Evolutionary conservation across 2,113 vertebrate genomes (phyloP).

Genomic region (Notothenia coriiceps): DNA sequence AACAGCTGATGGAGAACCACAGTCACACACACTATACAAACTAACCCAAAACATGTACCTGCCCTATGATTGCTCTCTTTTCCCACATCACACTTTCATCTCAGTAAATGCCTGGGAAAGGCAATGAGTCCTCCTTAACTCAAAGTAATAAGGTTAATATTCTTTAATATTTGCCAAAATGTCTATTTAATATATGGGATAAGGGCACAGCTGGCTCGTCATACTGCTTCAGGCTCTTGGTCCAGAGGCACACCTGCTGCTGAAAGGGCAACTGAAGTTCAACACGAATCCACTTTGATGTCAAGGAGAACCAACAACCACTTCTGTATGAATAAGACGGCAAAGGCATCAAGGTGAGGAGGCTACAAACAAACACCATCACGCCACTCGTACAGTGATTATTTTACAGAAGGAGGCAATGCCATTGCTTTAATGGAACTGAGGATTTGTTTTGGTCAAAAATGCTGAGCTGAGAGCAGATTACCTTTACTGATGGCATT

Average conservation of each 20-base stretch:
- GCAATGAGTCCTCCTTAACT: neutral
- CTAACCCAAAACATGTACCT: neutral
- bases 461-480: neutral
- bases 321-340: slow-evolving; percentile 41
- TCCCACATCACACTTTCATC: neutral
- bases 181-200: neutral
- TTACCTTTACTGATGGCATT: slow-evolving; percentile 13
- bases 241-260: slow-evolving; percentile 61
- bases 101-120: neutral
- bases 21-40: too few relatives aligned
- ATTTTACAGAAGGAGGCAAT: neutral
- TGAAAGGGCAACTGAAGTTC: slow-evolving; percentile 34
- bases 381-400: slow-evolving; percentile 14
- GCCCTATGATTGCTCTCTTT: neutral
- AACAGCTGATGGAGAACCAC: too few relatives aligned
- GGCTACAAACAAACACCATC: slow-evolving; percentile 10
- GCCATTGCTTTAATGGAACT: slow-evolving; percentile 18
- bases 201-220: slow-evolving; percentile 44
- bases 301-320: slow-evolving; percentile 50
- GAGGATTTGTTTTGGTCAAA: slow-evolving; percentile 1
- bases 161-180: neutral
- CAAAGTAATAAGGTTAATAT: neutral
- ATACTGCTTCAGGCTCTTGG: slow-evolving; percentile 28
- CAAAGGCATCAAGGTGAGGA: slow-evolving; percentile 53
- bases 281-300: slow-evolving; percentile 63